Evolutionary conservation across 2,797 vertebrate species (phyloP).

Genomic region (Pempheris klunzingeri): DNA sequence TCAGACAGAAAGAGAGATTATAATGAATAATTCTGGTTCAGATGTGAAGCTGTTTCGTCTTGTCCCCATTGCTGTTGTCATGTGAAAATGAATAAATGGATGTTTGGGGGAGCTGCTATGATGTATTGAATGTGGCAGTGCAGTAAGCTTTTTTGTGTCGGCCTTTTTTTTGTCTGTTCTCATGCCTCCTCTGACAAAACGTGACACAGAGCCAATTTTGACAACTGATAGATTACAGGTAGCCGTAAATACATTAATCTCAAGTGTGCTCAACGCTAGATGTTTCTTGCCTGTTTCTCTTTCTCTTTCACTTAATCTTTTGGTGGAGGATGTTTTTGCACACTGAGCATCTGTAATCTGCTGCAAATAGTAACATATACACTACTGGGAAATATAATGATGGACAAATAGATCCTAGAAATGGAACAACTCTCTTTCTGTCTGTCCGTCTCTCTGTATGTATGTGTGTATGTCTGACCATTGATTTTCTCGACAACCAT

Average conservation of each 20-base stretch:
- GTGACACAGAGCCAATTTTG: slow-evolving; percentile 28
- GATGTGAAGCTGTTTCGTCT: slow-evolving; percentile 67
- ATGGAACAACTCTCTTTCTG: too few relatives aligned
- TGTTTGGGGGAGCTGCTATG: slow-evolving; percentile 55
- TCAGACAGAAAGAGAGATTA: slow-evolving; percentile 70
- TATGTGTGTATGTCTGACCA: too few relatives aligned
- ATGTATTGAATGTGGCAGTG: slow-evolving; percentile 43
- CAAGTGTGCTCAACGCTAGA: background rate
- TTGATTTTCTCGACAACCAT: too few relatives aligned
- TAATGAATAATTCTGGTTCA: slow-evolving; percentile 78
- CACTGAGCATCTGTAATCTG: background rate
- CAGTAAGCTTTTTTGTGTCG: slow-evolving; percentile 23
- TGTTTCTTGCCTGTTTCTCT: slow-evolving; percentile 10
- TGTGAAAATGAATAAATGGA: slow-evolving; percentile 73
- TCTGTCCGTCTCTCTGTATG: too few relatives aligned
- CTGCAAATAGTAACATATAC: background rate
- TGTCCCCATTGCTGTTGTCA: slow-evolving; percentile 72
- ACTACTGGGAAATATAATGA: background rate
- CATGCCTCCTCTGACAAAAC: slow-evolving; percentile 38
- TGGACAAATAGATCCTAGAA: background rate
- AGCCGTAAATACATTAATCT: slow-evolving; percentile 41
- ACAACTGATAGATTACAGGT: slow-evolving; percentile 48
- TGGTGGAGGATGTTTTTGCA: background rate
- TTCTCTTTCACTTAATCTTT: slow-evolving; percentile 28
- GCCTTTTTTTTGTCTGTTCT: slow-evolving; percentile 31